Evolutionary conservation across 2,113 vertebrate species (phyloP).

Genomic region (Carettochelys insculpta): DNA sequence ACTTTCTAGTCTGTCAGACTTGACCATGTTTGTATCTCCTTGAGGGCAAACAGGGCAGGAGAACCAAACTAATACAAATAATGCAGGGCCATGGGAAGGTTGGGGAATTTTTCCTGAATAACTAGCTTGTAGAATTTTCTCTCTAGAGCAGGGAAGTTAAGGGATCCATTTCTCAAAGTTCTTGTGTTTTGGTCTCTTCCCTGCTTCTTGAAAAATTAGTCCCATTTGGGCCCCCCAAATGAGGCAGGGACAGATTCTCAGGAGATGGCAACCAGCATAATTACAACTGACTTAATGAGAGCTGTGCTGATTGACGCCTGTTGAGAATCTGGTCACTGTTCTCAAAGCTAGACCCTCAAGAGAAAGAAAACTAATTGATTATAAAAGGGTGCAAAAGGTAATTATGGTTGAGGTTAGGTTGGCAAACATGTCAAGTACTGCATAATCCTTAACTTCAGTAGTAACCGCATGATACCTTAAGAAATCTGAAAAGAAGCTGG

Average conservation of each 20-base stretch:
- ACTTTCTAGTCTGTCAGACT: not conserved
- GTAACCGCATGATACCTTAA: not conserved
- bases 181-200: not conserved
- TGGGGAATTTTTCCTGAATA: not conserved
- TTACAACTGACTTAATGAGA: not conserved
- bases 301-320: not conserved
- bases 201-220: not conserved
- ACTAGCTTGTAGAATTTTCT: not conserved
- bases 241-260: not conserved
- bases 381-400: not conserved
- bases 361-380: not conserved
- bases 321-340: not conserved
- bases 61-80: too few species aligned
- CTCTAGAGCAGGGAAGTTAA: not conserved
- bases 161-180: not conserved
- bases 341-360: not conserved
- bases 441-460: accelerated
- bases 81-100: accelerated
- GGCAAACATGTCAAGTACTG: not conserved
- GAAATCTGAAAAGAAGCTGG: accelerated
- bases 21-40: not conserved
- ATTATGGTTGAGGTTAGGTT: accelerated
- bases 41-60: not conserved
- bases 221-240: not conserved
- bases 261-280: not conserved